Base-by-base conservation (phyloP, 2,797 vertebrate genomes). In the Lepus oiostolus region DNA sequence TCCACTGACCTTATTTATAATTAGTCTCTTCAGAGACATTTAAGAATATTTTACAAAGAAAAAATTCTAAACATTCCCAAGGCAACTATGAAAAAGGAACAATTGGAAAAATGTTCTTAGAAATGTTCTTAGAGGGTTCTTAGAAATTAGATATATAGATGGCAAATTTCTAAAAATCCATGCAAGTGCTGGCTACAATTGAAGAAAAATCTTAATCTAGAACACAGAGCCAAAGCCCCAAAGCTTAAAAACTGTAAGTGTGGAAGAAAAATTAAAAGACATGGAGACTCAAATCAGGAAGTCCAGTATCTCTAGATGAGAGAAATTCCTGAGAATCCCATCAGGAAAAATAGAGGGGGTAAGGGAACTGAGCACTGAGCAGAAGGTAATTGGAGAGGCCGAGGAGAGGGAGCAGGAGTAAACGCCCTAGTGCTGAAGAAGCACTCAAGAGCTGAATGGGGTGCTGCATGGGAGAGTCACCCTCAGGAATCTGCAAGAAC, bases 321-420 rank as follows among this genome's bases (percentile, higher is more conserved):
- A 84, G 65, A 88, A 90, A 90, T 79, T 87, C 8, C 83, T 65
- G 4, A 75, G 68, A 63, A 90, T 82, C 8, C 82, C 26, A 90
- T 68, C 1, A 30, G 4, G 65, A 52, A 81, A 62, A 42, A 35
- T 19, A 28, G 52, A 62, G 2, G 19, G 26, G 21, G 12, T 11
- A 26, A 32, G 24, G 9, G 32, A 38, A 58, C 13, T 9, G 67
- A 24, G 0, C 19, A 58, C 13, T 9, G 67, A 24, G 0, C 19
- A 47, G 38, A 85, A 89, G n/a, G 74, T 75, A 82, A 71, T 88
- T 60, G 17, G 85, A 35, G 16, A 30, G 3, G 16, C 58, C 74
- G 35, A 83, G 52, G 28, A 30, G 28, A 75, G 52, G 8, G 24
- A 85, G 13, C 2, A 79, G 62, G 17, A 85, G 4, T 4, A 68